Conservation (phyloP, 2,888 invertebrate species). For the Lapara coniferarum region DNA sequence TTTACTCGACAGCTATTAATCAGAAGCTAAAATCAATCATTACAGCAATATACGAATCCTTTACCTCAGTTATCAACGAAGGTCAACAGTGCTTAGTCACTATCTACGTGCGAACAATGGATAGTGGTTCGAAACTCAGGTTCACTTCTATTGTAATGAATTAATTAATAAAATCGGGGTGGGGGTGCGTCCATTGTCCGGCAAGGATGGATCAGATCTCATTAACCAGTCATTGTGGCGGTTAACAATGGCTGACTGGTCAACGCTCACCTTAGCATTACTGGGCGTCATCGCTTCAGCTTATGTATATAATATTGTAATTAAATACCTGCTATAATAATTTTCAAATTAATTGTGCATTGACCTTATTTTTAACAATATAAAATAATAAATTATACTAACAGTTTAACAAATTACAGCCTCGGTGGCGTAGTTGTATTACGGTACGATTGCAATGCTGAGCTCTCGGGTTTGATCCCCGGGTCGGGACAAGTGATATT, state of each 20-base stretch:
- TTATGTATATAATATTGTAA: not conserved
- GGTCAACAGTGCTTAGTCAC: slow-evolving; percentile 71
- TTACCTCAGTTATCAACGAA: slow-evolving; percentile 36
- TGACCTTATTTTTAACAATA: too few species aligned
- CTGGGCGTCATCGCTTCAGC: slow-evolving; percentile 56
- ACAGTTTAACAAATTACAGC: too few species aligned
- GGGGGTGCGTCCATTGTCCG: slow-evolving; percentile 73
- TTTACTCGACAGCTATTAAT: slow-evolving; percentile 14
- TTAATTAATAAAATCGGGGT: slow-evolving; percentile 82
- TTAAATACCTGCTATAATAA: not conserved
- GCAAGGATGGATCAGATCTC: slow-evolving; percentile 79
- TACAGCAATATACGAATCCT: slow-evolving; percentile 23
- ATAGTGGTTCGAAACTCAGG: slow-evolving; percentile 76
- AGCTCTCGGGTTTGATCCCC: too few species aligned
- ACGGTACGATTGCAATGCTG: too few species aligned
- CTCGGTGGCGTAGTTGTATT: too few species aligned
- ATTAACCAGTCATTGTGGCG: slow-evolving; percentile 82
- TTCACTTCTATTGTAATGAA: slow-evolving; percentile 80
- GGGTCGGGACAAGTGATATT: too few species aligned
- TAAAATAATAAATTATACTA: too few species aligned
- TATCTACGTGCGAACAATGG: slow-evolving; percentile 62
- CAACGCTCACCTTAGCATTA: slow-evolving; percentile 53
- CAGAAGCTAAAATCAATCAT: slow-evolving; percentile 21
- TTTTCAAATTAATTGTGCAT: not conserved
- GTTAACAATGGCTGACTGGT: slow-evolving; percentile 61